These are phyloP conservation scores for Hydroisotoma schaefferi DNA, from an alignment of 2,888 invertebrate species.

Conservation along the genomic window DNA sequence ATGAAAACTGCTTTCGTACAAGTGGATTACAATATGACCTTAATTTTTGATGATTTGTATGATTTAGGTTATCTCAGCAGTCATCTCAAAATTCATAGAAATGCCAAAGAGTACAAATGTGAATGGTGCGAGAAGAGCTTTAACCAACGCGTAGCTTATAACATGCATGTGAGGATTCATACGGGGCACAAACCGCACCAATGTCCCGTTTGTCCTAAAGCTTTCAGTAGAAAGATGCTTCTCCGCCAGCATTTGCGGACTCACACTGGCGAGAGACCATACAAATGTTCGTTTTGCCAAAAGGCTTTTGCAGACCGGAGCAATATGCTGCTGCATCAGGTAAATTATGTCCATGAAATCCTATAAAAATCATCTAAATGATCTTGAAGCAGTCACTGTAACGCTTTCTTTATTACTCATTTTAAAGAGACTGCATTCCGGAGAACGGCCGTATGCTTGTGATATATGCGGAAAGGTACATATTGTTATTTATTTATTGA, in stretches of 20 bases:
- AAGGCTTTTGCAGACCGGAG: slow-evolving; percentile 61
- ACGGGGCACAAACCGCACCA: slow-evolving; percentile 43
- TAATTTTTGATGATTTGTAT: slow-evolving; percentile 59
- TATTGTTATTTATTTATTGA: no score
- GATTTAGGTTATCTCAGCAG: slow-evolving; percentile 77
- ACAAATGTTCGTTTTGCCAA: slow-evolving; percentile 37
- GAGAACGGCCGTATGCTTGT: slow-evolving; percentile 69
- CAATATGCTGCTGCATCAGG: slow-evolving; percentile 72
- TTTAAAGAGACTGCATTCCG: slow-evolving; percentile 68
- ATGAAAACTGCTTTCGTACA: no score
- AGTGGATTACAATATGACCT: no score
- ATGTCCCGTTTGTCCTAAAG: slow-evolving; percentile 24
- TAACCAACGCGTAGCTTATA: slow-evolving; percentile 80
- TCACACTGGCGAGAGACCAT: slow-evolving; percentile 58
- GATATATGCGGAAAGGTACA: slow-evolving; percentile 63
- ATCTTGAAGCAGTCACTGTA: neutral
- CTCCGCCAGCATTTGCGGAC: slow-evolving; percentile 77
- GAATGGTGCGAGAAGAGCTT: slow-evolving; percentile 77
- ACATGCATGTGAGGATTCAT: slow-evolving; percentile 66
- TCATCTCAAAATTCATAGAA: slow-evolving; percentile 80
- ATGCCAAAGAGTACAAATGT: slow-evolving; percentile 57
- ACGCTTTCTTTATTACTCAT: slow-evolving; percentile 6
- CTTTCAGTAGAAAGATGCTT: slow-evolving; percentile 71
- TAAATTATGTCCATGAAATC: no score
- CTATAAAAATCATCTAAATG: neutral